Conservation (phyloP, 2,113 vertebrate species). For the Carassius auratus region DNA sequence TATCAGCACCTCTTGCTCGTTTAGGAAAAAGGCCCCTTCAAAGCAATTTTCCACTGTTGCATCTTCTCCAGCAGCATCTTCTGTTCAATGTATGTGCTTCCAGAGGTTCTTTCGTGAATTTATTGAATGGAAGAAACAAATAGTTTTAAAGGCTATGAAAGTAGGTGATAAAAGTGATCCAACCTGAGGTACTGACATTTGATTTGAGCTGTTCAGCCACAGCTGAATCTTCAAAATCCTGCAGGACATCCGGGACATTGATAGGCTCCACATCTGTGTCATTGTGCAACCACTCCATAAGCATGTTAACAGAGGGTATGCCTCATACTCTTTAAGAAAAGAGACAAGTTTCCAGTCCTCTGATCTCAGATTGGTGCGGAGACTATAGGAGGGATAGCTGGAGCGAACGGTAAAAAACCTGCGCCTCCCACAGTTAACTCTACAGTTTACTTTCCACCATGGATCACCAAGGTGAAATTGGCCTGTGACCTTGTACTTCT, state of each 20-base stretch:
- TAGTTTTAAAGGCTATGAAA: background rate
- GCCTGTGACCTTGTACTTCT: background rate
- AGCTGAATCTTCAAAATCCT: too few relatives aligned
- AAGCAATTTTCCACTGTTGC: background rate
- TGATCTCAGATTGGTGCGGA: too few relatives aligned
- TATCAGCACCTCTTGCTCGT: constrained; percentile 63
- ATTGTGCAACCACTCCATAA: too few relatives aligned
- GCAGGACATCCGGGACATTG: too few relatives aligned
- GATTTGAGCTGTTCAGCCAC: too few relatives aligned
- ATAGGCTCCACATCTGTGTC: too few relatives aligned
- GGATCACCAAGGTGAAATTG: background rate
- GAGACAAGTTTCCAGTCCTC: too few relatives aligned
- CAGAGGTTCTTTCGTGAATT: background rate
- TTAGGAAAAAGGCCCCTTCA: too few relatives aligned
- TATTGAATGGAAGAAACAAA: background rate
- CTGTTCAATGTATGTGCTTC: background rate
- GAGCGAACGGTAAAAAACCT: background rate
- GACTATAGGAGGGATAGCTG: background rate
- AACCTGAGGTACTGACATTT: too few relatives aligned
- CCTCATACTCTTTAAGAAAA: too few relatives aligned
- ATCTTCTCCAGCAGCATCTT: background rate
- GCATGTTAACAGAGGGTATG: too few relatives aligned
- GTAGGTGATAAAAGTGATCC: background rate
- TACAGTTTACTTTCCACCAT: background rate
- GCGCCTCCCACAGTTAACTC: background rate